Evolutionary conservation across 2,113 vertebrate species (phyloP).

Genomic region (Chamaetylas fuelleborni): DNA sequence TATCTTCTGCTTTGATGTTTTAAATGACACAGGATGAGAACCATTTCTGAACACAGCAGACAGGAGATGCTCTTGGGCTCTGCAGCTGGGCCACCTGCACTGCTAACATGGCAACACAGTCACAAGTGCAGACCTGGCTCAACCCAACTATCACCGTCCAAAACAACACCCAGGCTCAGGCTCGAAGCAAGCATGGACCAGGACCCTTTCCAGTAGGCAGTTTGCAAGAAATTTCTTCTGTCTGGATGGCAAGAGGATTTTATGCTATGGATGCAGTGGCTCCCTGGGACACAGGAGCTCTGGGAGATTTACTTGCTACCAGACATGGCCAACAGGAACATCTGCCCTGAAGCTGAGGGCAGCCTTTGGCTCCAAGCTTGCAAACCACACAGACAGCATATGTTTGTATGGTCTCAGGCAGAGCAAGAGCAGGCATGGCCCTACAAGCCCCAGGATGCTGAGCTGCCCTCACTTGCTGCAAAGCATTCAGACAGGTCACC

Average conservation of each 20-base stretch:
- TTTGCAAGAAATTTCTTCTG: not conserved
- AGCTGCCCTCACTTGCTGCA: not conserved
- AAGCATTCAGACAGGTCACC: not conserved
- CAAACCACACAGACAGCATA: not conserved
- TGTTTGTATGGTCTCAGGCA: not conserved
- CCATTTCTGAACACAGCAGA: not conserved
- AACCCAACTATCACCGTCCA: not conserved
- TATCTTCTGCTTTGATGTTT: accelerated
- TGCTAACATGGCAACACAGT: not conserved
- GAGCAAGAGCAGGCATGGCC: not conserved
- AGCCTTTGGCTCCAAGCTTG: not conserved
- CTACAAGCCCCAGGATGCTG: accelerated
- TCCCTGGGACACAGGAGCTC: not conserved
- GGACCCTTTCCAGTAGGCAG: not conserved
- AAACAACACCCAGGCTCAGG: not conserved
- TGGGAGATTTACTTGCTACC: not conserved
- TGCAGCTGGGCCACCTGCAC: not conserved
- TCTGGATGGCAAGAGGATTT: not conserved
- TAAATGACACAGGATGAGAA: not conserved
- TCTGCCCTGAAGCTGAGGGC: not conserved
- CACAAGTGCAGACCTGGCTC: not conserved
- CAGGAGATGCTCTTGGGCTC: not conserved
- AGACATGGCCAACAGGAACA: not conserved
- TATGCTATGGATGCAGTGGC: not conserved
- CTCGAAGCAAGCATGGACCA: not conserved